A percentile compares a stretch with the other conserved stretches of the same genome.
Evolutionary conservation across 2,888 invertebrate species (phyloP).

Genomic region (Mythimna impura): DNA sequence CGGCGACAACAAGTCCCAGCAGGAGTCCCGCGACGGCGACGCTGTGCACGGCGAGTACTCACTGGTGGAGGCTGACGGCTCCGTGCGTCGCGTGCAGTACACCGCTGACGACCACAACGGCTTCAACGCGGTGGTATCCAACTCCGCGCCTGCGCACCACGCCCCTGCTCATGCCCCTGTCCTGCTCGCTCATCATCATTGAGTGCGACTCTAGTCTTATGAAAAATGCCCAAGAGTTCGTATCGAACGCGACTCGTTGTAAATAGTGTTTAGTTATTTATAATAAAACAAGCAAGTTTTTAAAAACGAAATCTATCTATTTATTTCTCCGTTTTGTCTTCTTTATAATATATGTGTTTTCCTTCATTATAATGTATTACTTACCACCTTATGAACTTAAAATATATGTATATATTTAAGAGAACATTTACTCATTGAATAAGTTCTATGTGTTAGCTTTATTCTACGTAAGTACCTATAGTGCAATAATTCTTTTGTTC

Average conservation of each 20-base stretch:
- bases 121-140: conserved; percentile 83
- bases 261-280: conserved; percentile 66
- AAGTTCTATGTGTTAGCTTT: too few species aligned
- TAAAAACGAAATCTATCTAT: conserved; percentile 13
- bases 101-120: conserved; percentile 88
- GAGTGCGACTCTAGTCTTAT: conserved; percentile 55
- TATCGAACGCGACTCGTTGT: conserved; percentile 54
- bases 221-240: conserved; percentile 28
- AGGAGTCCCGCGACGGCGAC: conserved; percentile 91
- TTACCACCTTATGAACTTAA: too few species aligned
- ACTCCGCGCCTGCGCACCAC: conserved; percentile 80
- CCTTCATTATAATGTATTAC: too few species aligned
- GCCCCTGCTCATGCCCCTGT: conserved; percentile 65
- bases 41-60: conserved; percentile 90
- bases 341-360: not conserved
- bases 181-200: conserved; percentile 73
- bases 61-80: conserved; percentile 87
- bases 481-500: too few species aligned
- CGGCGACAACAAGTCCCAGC: conserved; percentile 91
- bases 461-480: too few species aligned
- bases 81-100: conserved; percentile 89
- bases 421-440: too few species aligned
- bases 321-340: not conserved
- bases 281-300: conserved; percentile 50
- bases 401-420: too few species aligned